phyloP scores from a whole-genome alignment of 2,888 invertebrate species.

The Thymelicus lineola region DNA sequence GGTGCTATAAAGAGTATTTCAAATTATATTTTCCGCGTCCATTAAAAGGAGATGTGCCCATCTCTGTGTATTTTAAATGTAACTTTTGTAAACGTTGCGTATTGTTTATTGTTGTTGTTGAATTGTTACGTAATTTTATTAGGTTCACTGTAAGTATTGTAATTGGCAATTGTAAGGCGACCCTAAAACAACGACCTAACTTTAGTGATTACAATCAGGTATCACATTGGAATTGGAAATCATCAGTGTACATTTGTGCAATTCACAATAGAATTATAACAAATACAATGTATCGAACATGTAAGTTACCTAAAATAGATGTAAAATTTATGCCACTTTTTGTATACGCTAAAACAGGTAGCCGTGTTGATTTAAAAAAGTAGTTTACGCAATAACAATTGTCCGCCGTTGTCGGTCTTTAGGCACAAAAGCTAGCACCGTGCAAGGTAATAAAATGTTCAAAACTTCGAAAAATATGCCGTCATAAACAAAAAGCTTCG shows the following conservation, averaged over 20 bases:
- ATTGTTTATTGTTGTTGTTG: not conserved
- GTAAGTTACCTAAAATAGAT: slow-evolving; percentile 46
- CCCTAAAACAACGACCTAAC: too few relatives aligned
- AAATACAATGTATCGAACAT: not conserved
- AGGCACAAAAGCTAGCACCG: slow-evolving; percentile 65
- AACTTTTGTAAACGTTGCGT: slow-evolving; percentile 49
- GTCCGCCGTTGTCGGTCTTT: slow-evolving; percentile 65
- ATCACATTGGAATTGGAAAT: too few relatives aligned
- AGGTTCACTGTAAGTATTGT: too few relatives aligned
- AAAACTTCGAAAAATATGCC: slow-evolving; percentile 82
- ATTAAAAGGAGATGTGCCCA: slow-evolving; percentile 79
- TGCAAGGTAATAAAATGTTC: slow-evolving; percentile 81
- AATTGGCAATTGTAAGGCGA: too few relatives aligned
- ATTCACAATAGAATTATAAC: too few relatives aligned
- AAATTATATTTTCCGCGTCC: slow-evolving; percentile 83
- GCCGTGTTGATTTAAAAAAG: slow-evolving; percentile 59
- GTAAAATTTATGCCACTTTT: slow-evolving; percentile 48
- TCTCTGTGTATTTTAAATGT: slow-evolving; percentile 63
- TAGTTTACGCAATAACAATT: slow-evolving; percentile 73
- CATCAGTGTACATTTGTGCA: too few relatives aligned
- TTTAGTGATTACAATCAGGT: too few relatives aligned
- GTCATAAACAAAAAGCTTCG: slow-evolving; percentile 82
- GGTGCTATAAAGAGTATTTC: slow-evolving; percentile 82
- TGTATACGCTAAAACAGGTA: slow-evolving; percentile 64
- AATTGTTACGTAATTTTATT: not conserved